Conservation (phyloP, 2,797 vertebrate genomes). For the Euthynnus affinis region DNA sequence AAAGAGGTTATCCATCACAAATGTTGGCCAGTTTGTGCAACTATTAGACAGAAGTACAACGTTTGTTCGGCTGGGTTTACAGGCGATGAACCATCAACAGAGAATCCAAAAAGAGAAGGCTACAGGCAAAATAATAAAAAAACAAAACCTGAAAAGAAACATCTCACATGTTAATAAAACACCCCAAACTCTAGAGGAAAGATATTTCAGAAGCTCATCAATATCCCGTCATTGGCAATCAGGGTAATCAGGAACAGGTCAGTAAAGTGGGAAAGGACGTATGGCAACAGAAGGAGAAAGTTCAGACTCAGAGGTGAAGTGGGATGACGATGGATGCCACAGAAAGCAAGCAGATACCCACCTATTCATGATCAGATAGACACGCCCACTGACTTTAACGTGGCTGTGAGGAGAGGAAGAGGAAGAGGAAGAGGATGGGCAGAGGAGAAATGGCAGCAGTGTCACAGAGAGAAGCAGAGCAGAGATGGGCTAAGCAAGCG, state of each 20-base stretch:
- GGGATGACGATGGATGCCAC: constrained; percentile 71
- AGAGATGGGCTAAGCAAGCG: constrained; percentile 34
- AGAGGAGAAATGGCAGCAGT: constrained; percentile 10
- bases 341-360: constrained; percentile 91
- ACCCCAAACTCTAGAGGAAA: background rate
- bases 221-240: constrained; percentile 21
- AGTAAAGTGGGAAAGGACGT: background rate
- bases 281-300: constrained; percentile 37
- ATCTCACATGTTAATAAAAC: constrained; percentile 28
- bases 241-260: constrained; percentile 3
- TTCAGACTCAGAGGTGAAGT: constrained; percentile 40
- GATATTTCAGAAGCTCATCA: constrained; percentile 26
- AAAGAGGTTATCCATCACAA: constrained; percentile 4
- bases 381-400: constrained; percentile 98
- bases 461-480: no score
- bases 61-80: constrained; percentile 16
- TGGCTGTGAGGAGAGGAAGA: constrained; percentile 90
- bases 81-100: constrained; percentile 2
- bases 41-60: background rate
- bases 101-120: constrained; percentile 45
- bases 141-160: constrained; percentile 43
- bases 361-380: constrained; percentile 99
- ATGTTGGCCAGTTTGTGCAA: constrained; percentile 24
- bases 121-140: constrained; percentile 72
- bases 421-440: constrained; percentile 82